These are phyloP conservation scores for Corythaixoides concolor DNA, from an alignment of 2,113 vertebrate species.

Conservation along the genomic window DNA sequence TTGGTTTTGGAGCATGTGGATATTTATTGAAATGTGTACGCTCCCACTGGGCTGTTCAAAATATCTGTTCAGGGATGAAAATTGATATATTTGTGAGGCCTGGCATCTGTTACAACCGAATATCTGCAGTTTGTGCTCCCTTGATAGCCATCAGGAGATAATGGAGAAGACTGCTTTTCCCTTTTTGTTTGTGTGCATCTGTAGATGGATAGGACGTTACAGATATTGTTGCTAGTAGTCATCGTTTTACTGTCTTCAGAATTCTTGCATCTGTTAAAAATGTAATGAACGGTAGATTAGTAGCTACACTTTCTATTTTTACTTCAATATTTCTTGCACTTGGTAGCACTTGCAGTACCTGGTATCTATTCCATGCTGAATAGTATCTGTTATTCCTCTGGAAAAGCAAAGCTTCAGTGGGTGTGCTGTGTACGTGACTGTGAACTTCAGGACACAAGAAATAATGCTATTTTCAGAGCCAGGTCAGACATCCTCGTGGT, in stretches of 20 bases:
- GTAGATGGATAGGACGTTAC: not conserved
- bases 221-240: not conserved
- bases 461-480: not conserved
- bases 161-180: not conserved
- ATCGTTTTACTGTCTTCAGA: not conserved
- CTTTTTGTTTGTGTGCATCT: not conserved
- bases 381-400: not conserved
- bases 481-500: not conserved
- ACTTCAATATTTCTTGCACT: not conserved
- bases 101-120: slow-evolving; percentile 39
- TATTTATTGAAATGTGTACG: slow-evolving; percentile 12
- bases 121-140: slow-evolving; percentile 42
- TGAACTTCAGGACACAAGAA: not conserved
- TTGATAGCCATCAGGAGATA: slow-evolving; percentile 16
- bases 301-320: not conserved
- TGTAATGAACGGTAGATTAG: not conserved
- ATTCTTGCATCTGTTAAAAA: not conserved
- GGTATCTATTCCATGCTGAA: not conserved
- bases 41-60: slow-evolving; percentile 13
- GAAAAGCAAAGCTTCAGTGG: not conserved
- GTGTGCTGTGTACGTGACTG: not conserved
- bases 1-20: not conserved
- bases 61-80: slow-evolving; percentile 36
- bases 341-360: not conserved
- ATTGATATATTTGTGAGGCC: slow-evolving; percentile 28